Evolutionary conservation across 2,888 invertebrate species (phyloP).

Genomic region (Tridacna crocea): DNA sequence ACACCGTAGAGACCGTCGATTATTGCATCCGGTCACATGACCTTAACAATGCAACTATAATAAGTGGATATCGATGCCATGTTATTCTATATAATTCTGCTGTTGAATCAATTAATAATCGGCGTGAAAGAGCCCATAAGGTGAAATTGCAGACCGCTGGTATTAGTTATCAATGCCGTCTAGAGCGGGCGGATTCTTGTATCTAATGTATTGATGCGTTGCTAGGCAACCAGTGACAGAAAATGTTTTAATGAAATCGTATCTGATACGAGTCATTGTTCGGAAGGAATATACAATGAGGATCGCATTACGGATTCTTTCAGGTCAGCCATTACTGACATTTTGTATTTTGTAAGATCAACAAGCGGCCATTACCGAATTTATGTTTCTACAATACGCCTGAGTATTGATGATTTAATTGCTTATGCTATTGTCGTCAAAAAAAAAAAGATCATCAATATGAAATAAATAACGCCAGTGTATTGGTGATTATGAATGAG

Average conservation of each 20-base stretch:
- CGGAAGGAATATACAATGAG: conserved; percentile 17
- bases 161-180: conserved; percentile 5
- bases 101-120: conserved; percentile 16
- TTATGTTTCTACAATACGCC: not conserved
- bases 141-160: conserved; percentile 1
- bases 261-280: conserved; percentile 31
- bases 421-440: not conserved
- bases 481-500: too few relatives aligned
- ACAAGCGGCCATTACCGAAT: not conserved
- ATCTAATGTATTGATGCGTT: conserved; percentile 45
- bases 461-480: too few relatives aligned
- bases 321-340: conserved; percentile 10
- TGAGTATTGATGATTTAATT: not conserved
- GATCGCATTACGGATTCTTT: conserved; percentile 13
- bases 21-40: conserved; percentile 9
- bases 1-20: not conserved
- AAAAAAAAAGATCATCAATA: not conserved
- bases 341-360: conserved; percentile 7
- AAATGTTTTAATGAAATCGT: conserved; percentile 40
- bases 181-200: conserved; percentile 5
- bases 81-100: not conserved
- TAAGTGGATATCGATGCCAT: not conserved
- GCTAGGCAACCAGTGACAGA: conserved; percentile 54
- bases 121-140: not conserved
- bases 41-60: not conserved